Evolutionary conservation across 2,888 invertebrate genomes (phyloP).

Genomic region (Pyrrhia umbra): DNA sequence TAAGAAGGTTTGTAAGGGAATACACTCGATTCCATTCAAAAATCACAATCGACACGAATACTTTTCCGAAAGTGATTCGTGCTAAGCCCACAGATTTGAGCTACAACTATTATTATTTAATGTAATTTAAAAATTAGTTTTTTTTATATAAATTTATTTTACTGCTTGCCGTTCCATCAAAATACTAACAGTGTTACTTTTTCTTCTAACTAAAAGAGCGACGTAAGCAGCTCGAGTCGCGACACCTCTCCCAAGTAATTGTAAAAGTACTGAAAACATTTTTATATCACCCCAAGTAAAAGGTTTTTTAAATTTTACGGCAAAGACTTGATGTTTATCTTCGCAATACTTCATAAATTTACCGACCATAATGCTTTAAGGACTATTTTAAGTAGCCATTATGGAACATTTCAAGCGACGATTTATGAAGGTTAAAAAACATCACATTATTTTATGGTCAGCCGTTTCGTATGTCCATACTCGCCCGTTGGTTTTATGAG

Average conservation of each 20-base stretch:
- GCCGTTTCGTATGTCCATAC: constrained; percentile 57
- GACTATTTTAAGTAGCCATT: constrained; percentile 61
- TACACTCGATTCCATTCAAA: too few species aligned
- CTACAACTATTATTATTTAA: too few species aligned
- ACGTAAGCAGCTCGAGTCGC: constrained; percentile 8
- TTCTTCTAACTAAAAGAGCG: constrained; percentile 1
- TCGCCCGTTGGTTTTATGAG: constrained; percentile 40
- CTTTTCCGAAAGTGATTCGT: too few species aligned
- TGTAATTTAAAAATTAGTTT: too few species aligned
- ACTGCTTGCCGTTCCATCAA: neutral
- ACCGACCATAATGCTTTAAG: constrained; percentile 44
- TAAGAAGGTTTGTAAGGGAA: too few species aligned
- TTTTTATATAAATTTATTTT: neutral
- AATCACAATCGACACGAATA: too few species aligned
- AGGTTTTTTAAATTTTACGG: constrained; percentile 23
- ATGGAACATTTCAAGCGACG: constrained; percentile 47
- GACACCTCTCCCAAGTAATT: constrained; percentile 24
- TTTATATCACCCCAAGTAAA: constrained; percentile 29
- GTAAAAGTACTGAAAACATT: constrained; percentile 36
- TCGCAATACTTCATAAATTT: constrained; percentile 42
- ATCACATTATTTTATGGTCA: constrained; percentile 62
- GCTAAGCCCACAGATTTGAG: too few species aligned
- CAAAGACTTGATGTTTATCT: constrained; percentile 37
- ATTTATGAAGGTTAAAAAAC: constrained; percentile 62
- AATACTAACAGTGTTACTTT: constrained; percentile 12